These are phyloP conservation scores for Ceratina japonica DNA, from an alignment of 1,140 invertebrate genomes.

Conservation along the genomic window DNA sequence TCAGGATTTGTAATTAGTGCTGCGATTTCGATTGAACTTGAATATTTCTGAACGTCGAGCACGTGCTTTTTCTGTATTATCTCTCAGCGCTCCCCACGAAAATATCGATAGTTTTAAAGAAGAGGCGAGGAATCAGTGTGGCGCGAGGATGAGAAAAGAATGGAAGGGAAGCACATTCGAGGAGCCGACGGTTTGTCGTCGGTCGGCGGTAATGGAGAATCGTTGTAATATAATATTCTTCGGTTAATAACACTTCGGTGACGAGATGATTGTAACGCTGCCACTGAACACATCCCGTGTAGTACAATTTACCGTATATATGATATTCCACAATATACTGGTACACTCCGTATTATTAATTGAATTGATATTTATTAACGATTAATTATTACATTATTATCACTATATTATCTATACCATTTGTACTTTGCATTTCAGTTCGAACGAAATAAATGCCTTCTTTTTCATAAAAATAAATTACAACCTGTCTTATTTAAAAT, in stretches of 20 bases:
- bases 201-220: slow-evolving; percentile 43
- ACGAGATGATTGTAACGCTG: slow-evolving; percentile 69
- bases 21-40: not conserved
- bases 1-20: no score
- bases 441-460: slow-evolving; percentile 80
- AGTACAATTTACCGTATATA: slow-evolving; percentile 75
- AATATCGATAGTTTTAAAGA: slow-evolving; percentile 56
- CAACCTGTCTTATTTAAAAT: slow-evolving; percentile 35
- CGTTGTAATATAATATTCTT: slow-evolving; percentile 60
- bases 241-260: slow-evolving; percentile 47
- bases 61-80: not conserved
- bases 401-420: slow-evolving; percentile 79
- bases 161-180: slow-evolving; percentile 10
- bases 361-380: slow-evolving; percentile 78
- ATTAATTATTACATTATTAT: slow-evolving; percentile 78
- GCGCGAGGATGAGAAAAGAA: not conserved
- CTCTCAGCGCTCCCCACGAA: slow-evolving; percentile 1
- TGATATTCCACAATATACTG: slow-evolving; percentile 62
- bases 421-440: slow-evolving; percentile 79
- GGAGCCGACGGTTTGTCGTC: slow-evolving; percentile 13
- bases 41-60: slow-evolving; percentile 12
- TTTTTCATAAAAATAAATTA: slow-evolving; percentile 75
- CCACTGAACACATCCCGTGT: slow-evolving; percentile 79
- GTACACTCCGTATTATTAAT: slow-evolving; percentile 76
- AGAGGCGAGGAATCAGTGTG: slow-evolving; percentile 14